A percentile compares a stretch with the other conserved stretches of the same genome.
phyloP scores from a whole-genome alignment of 2,888 invertebrate species.

The Agrochola macilenta region DNA sequence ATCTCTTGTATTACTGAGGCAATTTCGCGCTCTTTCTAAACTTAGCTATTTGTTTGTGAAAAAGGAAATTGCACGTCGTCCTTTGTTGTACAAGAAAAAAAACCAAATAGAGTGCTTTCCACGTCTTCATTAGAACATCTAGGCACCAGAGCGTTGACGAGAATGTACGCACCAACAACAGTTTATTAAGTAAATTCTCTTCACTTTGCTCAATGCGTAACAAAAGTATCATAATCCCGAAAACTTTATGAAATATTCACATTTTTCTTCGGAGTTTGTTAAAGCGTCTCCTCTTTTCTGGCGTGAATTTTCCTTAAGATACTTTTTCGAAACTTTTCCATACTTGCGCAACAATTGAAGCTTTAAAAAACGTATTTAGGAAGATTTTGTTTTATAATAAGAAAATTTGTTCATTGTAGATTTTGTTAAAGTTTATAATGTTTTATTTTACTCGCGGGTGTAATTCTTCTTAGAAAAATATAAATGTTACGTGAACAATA shows the following conservation, averaged over 20 bases:
- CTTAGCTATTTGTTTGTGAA: constrained; percentile 69
- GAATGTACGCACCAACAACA: constrained; percentile 73
- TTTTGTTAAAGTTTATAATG: constrained; percentile 16
- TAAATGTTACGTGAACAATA: background rate
- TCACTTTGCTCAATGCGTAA: constrained; percentile 66
- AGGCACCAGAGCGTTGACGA: constrained; percentile 66
- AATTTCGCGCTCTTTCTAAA: constrained; percentile 56
- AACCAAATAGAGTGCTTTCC: constrained; percentile 64
- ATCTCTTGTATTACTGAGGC: constrained; percentile 51
- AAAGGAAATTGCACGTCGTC: constrained; percentile 61
- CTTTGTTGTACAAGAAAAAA: constrained; percentile 59
- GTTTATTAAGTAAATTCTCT: constrained; percentile 79
- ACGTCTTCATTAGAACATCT: constrained; percentile 67
- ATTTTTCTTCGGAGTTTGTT: constrained; percentile 59
- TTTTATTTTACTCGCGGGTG: constrained; percentile 20
- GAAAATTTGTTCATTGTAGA: constrained; percentile 11
- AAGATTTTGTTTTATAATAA: constrained; percentile 32
- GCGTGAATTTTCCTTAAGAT: constrained; percentile 41
- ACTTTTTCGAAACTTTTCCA: constrained; percentile 46
- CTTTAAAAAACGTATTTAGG: constrained; percentile 36
- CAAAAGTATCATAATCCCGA: constrained; percentile 74
- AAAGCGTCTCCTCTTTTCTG: constrained; percentile 37
- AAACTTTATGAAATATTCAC: constrained; percentile 72
- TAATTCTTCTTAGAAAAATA: background rate
- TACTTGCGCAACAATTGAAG: constrained; percentile 43